Conservation (phyloP, 2,888 invertebrate species). For the Chirona hameri region DNA sequence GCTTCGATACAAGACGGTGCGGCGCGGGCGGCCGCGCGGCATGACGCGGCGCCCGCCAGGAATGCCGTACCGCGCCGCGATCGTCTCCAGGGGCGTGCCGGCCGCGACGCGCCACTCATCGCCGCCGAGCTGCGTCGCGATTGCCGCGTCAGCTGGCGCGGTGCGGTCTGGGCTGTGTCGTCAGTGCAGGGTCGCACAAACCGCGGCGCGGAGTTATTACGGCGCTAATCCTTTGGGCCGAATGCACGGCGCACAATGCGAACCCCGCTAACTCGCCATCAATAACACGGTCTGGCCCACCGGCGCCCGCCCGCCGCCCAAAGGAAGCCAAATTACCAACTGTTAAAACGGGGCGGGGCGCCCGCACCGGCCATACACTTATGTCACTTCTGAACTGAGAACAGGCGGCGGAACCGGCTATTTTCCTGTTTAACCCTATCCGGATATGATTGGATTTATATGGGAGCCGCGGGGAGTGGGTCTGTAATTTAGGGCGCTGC, state of each 20-base stretch:
- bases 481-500: conserved; percentile 2
- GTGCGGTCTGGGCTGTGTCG: not conserved
- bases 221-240: not conserved
- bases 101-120: not conserved
- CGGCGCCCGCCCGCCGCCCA: not conserved
- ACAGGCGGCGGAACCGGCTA: not conserved
- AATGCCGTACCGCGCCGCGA: not conserved
- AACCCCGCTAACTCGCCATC: not conserved
- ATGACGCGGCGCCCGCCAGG: conserved; percentile 22
- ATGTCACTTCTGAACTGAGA: not conserved
- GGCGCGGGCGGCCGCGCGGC: not conserved
- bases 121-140: not conserved
- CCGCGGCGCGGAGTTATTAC: not conserved
- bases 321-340: conserved; percentile 11
- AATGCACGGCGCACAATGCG: not conserved
- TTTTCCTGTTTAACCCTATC: conserved; percentile 25
- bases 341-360: conserved; percentile 23
- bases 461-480: conserved; percentile 6
- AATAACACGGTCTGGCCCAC: not conserved
- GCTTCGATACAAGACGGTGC: conserved; percentile 6
- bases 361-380: not conserved
- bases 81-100: not conserved
- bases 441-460: conserved; percentile 14
- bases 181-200: not conserved
- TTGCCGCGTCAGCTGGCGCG: not conserved